Evolutionary conservation across 2,888 invertebrate species (phyloP).

Genomic region (Caenorhabditis uteleia): DNA sequence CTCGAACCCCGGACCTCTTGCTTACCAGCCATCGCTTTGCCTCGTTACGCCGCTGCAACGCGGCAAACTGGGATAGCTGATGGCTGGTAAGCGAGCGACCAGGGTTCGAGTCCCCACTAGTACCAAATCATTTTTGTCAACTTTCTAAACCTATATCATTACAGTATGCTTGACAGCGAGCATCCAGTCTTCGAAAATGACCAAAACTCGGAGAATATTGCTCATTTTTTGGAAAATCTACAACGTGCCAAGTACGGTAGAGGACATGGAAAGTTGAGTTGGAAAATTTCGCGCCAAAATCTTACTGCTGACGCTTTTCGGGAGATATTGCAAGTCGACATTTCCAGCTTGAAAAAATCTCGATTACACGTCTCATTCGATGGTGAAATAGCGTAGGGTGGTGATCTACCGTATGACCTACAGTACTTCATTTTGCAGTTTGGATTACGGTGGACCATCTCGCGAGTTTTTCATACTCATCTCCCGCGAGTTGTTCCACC

Average conservation of each 20-base stretch:
- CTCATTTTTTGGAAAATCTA: conserved; percentile 90
- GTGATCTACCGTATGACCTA: neutral
- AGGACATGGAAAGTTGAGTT: conserved; percentile 86
- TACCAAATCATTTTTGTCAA: too few relatives aligned
- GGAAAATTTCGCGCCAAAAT: conserved; percentile 83
- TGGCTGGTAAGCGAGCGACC: too few relatives aligned
- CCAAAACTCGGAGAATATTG: conserved; percentile 76
- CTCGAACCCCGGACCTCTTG: too few relatives aligned
- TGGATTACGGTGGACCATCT: conserved; percentile 97
- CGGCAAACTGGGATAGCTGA: too few relatives aligned
- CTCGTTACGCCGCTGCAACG: too few relatives aligned
- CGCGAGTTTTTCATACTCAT: conserved; percentile 96
- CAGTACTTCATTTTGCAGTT: conserved; percentile 63
- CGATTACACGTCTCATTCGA: conserved; percentile 85
- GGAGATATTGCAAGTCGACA: conserved; percentile 92
- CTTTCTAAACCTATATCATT: neutral
- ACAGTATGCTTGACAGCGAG: conserved; percentile 34
- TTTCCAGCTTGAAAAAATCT: conserved; percentile 92
- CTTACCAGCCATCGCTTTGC: too few relatives aligned
- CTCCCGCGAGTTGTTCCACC: conserved; percentile 95
- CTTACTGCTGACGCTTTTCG: conserved; percentile 93
- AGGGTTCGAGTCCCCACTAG: too few relatives aligned
- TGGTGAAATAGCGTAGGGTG: conserved; percentile 84
- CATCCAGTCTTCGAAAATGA: conserved; percentile 21
- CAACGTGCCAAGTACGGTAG: conserved; percentile 96